Base-by-base conservation (phyloP, 2,797 vertebrate species). In the Gymnoscopelus braueri region DNA sequence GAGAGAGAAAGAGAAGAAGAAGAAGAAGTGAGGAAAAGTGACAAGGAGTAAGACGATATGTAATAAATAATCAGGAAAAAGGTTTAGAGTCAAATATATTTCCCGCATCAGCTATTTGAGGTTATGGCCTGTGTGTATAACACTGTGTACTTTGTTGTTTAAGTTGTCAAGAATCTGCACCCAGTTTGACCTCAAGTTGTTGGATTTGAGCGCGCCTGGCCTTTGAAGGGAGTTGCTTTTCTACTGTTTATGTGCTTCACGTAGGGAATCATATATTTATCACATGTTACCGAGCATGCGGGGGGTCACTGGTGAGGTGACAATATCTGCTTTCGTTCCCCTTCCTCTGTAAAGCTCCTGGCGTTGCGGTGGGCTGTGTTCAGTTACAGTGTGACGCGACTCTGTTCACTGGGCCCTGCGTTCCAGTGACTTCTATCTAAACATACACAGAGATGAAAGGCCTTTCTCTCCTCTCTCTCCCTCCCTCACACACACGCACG, bases 391-490 rank as follows among this genome's bases (percentile, higher is more conserved):
- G 81, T 84, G 71, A 80, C 68, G 79, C 80, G 66, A 62, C 72
- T 4, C 79, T 78, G 81, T 75, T 86, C 84, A 76, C 77, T 70
- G 63, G 39, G 39, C 71, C 60, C 77, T 29, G 75, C 62, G 75
- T 88, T 85, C 83, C 83, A 82, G 65, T 72, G 77, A 86, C 83
- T 88, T 86, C 84, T 86, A 84, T 89, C 77, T 70, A 89, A 89
- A 91, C 91, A 89, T 75, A 81, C 77, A 35, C 81, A 66, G 77
- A 89, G 88, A 92, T 91, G 88, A 91, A 91, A 91, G 91, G 59
- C 60, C 80, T 81, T 72, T 89, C 84, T 90, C 75, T 44, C 39
- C 39, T 44, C 39, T 44, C 39, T 44, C 39, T 44, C 39, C 3
- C 8, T 3, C 39, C 2, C 39, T 0, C 39, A 7, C 39, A 8